Evolutionary conservation across 2,888 invertebrate species (phyloP).

Genomic region (Tenthredo mesomela): DNA sequence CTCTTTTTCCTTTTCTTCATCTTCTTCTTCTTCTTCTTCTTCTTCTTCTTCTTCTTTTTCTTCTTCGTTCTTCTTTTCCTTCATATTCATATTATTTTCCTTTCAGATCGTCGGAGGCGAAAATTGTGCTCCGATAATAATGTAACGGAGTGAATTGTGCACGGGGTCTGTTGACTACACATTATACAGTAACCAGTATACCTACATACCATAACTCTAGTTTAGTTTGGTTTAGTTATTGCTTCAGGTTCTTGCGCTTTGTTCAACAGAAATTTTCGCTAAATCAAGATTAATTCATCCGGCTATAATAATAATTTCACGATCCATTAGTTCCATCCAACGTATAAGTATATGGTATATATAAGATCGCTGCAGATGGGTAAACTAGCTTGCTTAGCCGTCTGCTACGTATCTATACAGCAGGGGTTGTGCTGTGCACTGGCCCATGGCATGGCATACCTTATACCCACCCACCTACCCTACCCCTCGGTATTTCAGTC

Average conservation of each 20-base stretch:
- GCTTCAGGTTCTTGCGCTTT: constrained; percentile 10
- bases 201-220: too few species aligned
- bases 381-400: constrained; percentile 4
- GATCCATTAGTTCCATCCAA: constrained; percentile 26
- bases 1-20: not conserved
- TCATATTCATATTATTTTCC: not conserved
- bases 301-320: constrained; percentile 44
- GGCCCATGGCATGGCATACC: not conserved
- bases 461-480: too few species aligned
- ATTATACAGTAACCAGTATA: too few species aligned
- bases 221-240: constrained; percentile 54
- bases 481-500: not conserved
- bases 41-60: not conserved
- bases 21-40: not conserved
- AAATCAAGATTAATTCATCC: constrained; percentile 23
- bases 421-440: too few species aligned
- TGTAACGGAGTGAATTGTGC: not conserved
- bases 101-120: not conserved
- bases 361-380: not conserved
- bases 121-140: not conserved
- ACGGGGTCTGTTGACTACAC: not conserved
- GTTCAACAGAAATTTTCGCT: constrained; percentile 6
- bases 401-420: constrained; percentile 12
- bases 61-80: not conserved
- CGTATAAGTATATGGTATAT: not conserved